Evolutionary conservation across 2,888 invertebrate genomes (phyloP).

Genomic region (Tenthredo notha): DNA sequence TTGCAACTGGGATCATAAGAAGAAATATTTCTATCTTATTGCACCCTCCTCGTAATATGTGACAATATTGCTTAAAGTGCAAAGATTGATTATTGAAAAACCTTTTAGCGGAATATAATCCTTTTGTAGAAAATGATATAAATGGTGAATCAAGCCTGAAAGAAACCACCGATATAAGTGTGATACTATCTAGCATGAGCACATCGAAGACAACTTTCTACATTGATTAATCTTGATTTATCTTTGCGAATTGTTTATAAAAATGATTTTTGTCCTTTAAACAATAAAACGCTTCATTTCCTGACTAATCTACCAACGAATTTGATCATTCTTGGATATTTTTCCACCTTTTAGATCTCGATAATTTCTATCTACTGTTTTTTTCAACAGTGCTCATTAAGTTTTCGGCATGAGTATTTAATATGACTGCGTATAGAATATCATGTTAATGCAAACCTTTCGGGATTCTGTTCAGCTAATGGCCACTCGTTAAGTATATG

Average conservation of each 20-base stretch:
- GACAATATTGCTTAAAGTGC: constrained; percentile 29
- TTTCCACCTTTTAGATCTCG: background rate
- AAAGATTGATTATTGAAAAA: constrained; percentile 61
- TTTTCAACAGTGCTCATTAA: background rate
- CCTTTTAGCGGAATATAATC: constrained; percentile 76
- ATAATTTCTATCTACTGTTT: background rate
- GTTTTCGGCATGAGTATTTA: background rate
- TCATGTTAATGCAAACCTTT: constrained; percentile 65
- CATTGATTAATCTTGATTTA: background rate
- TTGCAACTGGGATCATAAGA: background rate
- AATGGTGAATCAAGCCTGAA: constrained; percentile 75
- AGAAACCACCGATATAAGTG: constrained; percentile 63
- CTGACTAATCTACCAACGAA: background rate
- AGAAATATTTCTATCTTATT: background rate
- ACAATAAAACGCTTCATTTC: background rate
- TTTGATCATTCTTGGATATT: constrained; percentile 16
- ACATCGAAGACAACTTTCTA: background rate
- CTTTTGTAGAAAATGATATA: constrained; percentile 75
- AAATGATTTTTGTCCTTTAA: background rate
- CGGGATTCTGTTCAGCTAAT: constrained; percentile 74
- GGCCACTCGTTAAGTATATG: constrained; percentile 89
- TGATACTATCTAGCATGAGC: background rate
- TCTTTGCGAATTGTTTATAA: background rate
- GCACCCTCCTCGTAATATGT: background rate
- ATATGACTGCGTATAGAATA: background rate